Conservation (phyloP, 1,140 invertebrate genomes). For the Ditylenchus dipsaci region DNA sequence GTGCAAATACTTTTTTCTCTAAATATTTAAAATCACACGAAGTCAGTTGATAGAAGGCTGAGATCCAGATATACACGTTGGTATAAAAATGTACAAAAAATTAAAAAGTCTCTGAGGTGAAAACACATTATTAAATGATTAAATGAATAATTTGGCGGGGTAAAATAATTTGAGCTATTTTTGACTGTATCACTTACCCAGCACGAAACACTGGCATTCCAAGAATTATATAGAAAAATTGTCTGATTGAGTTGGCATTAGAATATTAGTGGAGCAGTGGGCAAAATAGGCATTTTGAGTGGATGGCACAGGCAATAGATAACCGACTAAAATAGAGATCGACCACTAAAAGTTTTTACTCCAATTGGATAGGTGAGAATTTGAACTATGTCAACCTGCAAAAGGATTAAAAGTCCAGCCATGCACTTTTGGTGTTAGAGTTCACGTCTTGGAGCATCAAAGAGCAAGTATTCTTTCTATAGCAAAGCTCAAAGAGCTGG, state of each 20-base stretch:
- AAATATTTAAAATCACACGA: too few relatives aligned
- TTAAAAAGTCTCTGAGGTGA: too few relatives aligned
- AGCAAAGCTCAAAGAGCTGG: conserved; percentile 16
- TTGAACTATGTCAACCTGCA: conserved; percentile 12
- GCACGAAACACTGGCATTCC: conserved; percentile 27
- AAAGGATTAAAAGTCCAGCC: conserved; percentile 7
- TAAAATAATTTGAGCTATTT: too few relatives aligned
- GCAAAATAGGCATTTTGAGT: background rate
- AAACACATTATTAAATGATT: too few relatives aligned
- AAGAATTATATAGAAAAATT: conserved; percentile 18
- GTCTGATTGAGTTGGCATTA: conserved; percentile 18
- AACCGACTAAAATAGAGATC: conserved; percentile 9
- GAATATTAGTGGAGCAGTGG: conserved; percentile 13
- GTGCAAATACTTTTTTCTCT: too few relatives aligned
- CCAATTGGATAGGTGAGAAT: background rate
- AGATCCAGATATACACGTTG: too few relatives aligned
- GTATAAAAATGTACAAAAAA: too few relatives aligned
- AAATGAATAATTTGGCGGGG: too few relatives aligned
- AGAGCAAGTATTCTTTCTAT: conserved; percentile 25
- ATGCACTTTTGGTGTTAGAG: conserved; percentile 8
- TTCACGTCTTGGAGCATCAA: conserved; percentile 5
- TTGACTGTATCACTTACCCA: too few relatives aligned
- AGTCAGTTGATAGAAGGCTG: too few relatives aligned
- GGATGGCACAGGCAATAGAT: background rate
- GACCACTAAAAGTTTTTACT: conserved; percentile 12